Conservation (phyloP, 1,140 invertebrate genomes). For the Eumaeus atala region DNA sequence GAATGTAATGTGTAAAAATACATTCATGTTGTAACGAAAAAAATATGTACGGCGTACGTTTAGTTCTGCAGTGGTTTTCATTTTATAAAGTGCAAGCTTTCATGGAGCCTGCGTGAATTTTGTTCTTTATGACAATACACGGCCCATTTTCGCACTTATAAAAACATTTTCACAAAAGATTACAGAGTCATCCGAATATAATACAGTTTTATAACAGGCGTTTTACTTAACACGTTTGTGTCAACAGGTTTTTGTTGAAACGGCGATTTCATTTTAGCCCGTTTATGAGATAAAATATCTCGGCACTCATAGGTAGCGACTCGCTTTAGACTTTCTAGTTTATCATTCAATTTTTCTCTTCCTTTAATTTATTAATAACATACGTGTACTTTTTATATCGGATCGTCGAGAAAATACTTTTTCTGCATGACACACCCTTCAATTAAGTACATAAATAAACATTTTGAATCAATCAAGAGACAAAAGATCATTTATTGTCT, state of each 20-base stretch:
- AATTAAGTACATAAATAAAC: no score
- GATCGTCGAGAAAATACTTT: no score
- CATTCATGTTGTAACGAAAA: no score
- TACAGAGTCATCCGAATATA: constrained; percentile 15
- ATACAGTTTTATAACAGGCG: constrained; percentile 4
- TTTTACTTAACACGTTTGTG: constrained; percentile 13
- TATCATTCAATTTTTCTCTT: no score
- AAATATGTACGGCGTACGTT: constrained; percentile 28
- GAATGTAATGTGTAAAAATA: no score
- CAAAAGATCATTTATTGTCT: no score
- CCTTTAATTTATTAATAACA: no score
- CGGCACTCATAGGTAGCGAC: no score
- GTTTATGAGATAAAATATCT: background rate
- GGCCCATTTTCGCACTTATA: constrained; percentile 33
- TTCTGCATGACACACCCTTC: no score
- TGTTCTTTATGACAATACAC: constrained; percentile 42
- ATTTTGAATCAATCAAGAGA: no score
- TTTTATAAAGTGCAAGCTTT: constrained; percentile 63
- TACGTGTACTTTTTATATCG: no score
- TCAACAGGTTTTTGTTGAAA: constrained; percentile 5
- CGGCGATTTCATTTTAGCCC: background rate
- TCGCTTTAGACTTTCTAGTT: no score
- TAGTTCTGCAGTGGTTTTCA: constrained; percentile 51
- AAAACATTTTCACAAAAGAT: constrained; percentile 36
- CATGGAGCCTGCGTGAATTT: constrained; percentile 39